Evolutionary conservation across 2,888 invertebrate species (phyloP).

Genomic region (Alviniconcha strummeri): DNA sequence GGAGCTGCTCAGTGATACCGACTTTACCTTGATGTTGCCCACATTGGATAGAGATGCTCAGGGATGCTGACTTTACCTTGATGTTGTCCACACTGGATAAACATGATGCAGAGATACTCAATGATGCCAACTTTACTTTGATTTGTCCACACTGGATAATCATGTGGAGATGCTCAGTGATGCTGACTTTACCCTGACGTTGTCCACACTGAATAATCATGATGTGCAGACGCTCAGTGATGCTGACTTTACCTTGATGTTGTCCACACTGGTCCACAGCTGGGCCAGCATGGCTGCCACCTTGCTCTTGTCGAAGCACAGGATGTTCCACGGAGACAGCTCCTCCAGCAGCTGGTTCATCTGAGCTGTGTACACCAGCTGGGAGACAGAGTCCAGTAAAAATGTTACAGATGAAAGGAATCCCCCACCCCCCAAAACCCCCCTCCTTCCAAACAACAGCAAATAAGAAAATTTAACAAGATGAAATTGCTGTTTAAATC

Average conservation of each 20-base stretch:
- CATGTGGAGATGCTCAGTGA: slow-evolving; percentile 43
- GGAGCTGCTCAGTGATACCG: too few species aligned
- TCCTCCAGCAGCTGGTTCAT: slow-evolving; percentile 59
- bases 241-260: slow-evolving; percentile 48
- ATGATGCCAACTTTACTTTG: too few species aligned
- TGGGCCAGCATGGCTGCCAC: slow-evolving; percentile 51
- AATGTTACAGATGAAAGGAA: background rate
- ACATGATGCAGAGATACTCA: too few species aligned
- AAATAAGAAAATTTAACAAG: background rate
- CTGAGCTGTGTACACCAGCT: slow-evolving; percentile 65
- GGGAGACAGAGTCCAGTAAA: slow-evolving; percentile 12
- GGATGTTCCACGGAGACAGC: slow-evolving; percentile 64
- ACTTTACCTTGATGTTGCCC: slow-evolving; percentile 51
- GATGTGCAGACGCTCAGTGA: too few species aligned
- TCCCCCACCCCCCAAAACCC: too few species aligned
- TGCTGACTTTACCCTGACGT: too few species aligned
- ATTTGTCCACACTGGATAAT: slow-evolving; percentile 57
- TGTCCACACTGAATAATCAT: too few species aligned
- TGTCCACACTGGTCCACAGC: slow-evolving; percentile 56
- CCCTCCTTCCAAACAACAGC: background rate
- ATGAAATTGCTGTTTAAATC: too few species aligned
- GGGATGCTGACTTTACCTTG: slow-evolving; percentile 45
- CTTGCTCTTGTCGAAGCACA: slow-evolving; percentile 44
- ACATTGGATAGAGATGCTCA: slow-evolving; percentile 56
- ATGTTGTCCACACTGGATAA: slow-evolving; percentile 47